Evolutionary conservation across 2,888 invertebrate genomes (phyloP), one percentile per base, ranked within the genome.

Genomic region (Drosophila recens): DNA sequence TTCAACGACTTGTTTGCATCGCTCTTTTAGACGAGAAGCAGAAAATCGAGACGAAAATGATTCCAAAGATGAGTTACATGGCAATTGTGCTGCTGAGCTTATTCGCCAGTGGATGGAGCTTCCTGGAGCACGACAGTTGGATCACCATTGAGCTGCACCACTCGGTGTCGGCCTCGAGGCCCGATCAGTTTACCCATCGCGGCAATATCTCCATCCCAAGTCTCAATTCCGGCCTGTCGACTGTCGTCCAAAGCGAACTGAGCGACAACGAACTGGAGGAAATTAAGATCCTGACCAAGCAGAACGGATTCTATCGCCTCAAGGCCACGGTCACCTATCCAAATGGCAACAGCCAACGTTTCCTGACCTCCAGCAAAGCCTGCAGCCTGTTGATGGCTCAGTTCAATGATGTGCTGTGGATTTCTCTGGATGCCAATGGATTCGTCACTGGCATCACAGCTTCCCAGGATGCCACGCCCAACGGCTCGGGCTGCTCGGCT

Each of bases 281-380:
- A 67, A 89, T 96, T 5, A 94, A 94, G 93, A 4, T 9, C 0
- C 17, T 69, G 5, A 95, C 96, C 9, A 93, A 94, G 62, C 92
- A 94, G 54, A 95, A 96, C 93, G 95, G 95, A 40, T 95, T 96
- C 83, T 98, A 98, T 90, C 94, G 96, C 57, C 90, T 98, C 1
- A 95, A 95, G 91, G 94, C 96, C 17, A 93, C 95, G 57, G 95
- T 96, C 0, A 94, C 94, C 23, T 94, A 95, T 79, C 94, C 95
- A 51, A 96, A 96, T 85, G 95, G 95, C 30, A 93, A 93, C 72
- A 95, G 95, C 90, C 93, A 94, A 23, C 94, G 95, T 73, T 97
- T 97, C 86, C 92, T 96, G 11, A 96, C 97, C 10, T 96, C 97
- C 68, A 94, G 96, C 23, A 97, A 96, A 93, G 97, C 97, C 15